Percentiles rank a stretch among this genome's conserved stretches.
Evolutionary conservation across 2,888 invertebrate species (phyloP).

Genomic region (Opisthograptis luteolata): DNA sequence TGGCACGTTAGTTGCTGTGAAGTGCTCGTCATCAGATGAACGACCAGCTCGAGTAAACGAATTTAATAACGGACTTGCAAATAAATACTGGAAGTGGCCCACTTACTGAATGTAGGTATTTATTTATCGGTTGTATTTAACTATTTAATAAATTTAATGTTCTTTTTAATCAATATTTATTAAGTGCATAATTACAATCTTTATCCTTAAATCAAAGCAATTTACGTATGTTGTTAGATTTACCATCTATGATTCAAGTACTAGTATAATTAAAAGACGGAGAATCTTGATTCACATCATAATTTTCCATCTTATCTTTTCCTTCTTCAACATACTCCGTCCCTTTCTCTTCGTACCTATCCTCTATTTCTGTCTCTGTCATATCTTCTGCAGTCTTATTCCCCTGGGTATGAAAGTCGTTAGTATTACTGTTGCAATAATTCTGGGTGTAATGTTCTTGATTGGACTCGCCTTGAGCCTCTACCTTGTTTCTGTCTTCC

Average conservation of each 20-base stretch:
- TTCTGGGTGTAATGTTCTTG: constrained; percentile 44
- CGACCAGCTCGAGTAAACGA: too few species aligned
- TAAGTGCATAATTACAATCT: too few species aligned
- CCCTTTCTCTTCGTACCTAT: constrained; percentile 47
- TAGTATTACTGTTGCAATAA: constrained; percentile 8
- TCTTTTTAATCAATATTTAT: too few species aligned
- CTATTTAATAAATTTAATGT: too few species aligned
- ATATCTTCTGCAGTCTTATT: constrained; percentile 26
- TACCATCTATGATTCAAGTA: constrained; percentile 7
- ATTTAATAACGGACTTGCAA: too few species aligned
- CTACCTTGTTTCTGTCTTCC: constrained; percentile 42
- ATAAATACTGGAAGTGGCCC: too few species aligned
- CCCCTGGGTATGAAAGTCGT: not conserved
- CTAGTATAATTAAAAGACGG: constrained; percentile 47
- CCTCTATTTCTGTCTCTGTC: constrained; percentile 35
- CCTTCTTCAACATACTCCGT: constrained; percentile 39
- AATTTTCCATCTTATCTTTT: constrained; percentile 42
- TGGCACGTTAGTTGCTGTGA: too few species aligned
- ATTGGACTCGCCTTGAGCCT: constrained; percentile 40
- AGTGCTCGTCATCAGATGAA: too few species aligned
- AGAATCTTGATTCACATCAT: constrained; percentile 42
- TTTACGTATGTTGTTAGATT: too few species aligned
- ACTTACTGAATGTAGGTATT: too few species aligned
- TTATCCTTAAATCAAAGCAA: too few species aligned
- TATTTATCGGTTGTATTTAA: too few species aligned